Percentiles rank a stretch among this genome's conserved stretches.
These are phyloP conservation scores for Grapholita molesta DNA, from an alignment of 1,140 invertebrate genomes.

Conservation along the genomic window DNA sequence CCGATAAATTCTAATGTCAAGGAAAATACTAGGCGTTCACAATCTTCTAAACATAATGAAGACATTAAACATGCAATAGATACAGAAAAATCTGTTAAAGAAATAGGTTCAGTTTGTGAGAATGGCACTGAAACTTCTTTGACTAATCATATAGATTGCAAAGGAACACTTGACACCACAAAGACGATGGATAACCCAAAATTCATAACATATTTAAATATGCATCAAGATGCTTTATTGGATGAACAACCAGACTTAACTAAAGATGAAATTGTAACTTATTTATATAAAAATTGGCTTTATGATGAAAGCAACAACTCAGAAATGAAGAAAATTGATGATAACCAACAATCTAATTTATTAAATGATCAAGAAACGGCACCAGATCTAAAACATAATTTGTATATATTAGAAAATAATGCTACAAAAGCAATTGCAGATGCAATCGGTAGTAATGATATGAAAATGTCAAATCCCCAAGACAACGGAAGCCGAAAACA, in stretches of 20 bases:
- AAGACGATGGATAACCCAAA: constrained; percentile 50
- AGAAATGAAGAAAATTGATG: constrained; percentile 51
- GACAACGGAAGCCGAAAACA: too few species aligned
- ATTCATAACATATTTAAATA: constrained; percentile 77
- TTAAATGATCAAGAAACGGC: constrained; percentile 40
- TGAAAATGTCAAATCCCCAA: not conserved
- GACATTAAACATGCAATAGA: not conserved
- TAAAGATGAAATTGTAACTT: constrained; percentile 70
- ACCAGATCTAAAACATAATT: constrained; percentile 23
- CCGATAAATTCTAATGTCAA: not conserved
- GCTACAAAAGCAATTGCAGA: too few species aligned
- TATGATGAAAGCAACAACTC: constrained; percentile 67
- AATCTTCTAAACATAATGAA: not conserved
- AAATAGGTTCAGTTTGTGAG: constrained; percentile 29
- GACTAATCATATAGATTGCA: constrained; percentile 32
- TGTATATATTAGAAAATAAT: too few species aligned
- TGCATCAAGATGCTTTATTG: constrained; percentile 71
- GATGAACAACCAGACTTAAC: constrained; percentile 77
- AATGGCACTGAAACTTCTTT: constrained; percentile 40
- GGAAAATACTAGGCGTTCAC: not conserved
- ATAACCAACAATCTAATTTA: constrained; percentile 46
- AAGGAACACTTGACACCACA: constrained; percentile 26
- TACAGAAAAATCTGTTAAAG: not conserved
- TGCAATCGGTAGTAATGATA: not conserved
- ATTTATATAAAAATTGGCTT: constrained; percentile 77